Percentiles rank a stretch among this genome's conserved stretches.
These are phyloP conservation scores for Notothenia coriiceps DNA, from an alignment of 2,113 vertebrate species.

Conservation along the genomic window DNA sequence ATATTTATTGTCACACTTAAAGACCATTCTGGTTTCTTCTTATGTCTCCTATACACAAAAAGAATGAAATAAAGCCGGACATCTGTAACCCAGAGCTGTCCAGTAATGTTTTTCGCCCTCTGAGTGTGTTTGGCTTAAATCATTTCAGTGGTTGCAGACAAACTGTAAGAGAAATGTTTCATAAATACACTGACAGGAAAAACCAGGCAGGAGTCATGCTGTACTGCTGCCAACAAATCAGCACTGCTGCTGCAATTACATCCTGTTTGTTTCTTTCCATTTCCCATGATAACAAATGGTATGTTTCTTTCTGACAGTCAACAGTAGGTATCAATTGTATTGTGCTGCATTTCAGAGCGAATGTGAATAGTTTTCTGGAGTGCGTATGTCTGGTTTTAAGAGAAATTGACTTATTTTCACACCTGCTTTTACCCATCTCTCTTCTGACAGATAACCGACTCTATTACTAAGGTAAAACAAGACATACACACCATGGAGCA, in stretches of 20 bases:
- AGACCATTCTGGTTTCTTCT: neutral
- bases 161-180: slow-evolving; percentile 14
- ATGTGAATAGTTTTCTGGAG: neutral
- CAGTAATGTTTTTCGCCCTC: neutral
- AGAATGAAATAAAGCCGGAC: slow-evolving; percentile 16
- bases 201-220: neutral
- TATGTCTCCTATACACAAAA: neutral
- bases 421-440: neutral
- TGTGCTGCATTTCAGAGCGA: neutral
- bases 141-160: neutral
- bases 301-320: neutral
- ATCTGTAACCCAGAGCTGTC: neutral
- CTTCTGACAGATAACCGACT: neutral
- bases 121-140: slow-evolving; percentile 6
- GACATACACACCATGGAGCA: neutral
- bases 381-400: neutral
- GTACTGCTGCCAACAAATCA: slow-evolving; percentile 34
- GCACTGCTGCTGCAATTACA: slow-evolving; percentile 5
- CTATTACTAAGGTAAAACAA: neutral
- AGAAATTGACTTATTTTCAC: neutral
- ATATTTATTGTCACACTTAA: neutral
- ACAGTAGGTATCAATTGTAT: neutral
- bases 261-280: slow-evolving; percentile 11
- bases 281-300: neutral
- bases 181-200: slow-evolving; percentile 5